phyloP scores from a whole-genome alignment of 2,888 invertebrate species.

The Meliscaeva auricollis region DNA sequence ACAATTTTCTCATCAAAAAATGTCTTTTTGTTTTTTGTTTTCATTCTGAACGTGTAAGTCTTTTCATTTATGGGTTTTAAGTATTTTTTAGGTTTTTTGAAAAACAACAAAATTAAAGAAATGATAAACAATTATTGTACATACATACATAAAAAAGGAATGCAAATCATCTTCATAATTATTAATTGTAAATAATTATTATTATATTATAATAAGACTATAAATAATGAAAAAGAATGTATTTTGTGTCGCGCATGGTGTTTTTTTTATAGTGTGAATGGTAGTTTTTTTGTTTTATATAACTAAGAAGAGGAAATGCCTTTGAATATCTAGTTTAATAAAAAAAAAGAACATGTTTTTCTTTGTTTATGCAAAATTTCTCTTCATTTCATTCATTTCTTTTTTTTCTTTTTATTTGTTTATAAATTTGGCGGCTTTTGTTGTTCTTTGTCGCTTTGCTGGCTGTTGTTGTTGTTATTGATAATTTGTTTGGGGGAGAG shows the following conservation, averaged over 20 bases:
- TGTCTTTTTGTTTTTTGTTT: slow-evolving; percentile 73
- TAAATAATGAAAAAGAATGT: slow-evolving; percentile 75
- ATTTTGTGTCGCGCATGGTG: slow-evolving; percentile 63
- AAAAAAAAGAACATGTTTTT: slow-evolving; percentile 78
- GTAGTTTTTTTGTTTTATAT: slow-evolving; percentile 45
- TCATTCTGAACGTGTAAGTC: slow-evolving; percentile 76
- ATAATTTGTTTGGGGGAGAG: slow-evolving; percentile 55
- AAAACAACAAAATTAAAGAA: slow-evolving; percentile 54
- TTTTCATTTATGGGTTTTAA: slow-evolving; percentile 71
- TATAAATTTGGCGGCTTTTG: slow-evolving; percentile 69
- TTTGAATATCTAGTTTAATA: slow-evolving; percentile 61
- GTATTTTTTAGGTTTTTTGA: slow-evolving; percentile 61
- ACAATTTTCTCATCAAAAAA: slow-evolving; percentile 74
- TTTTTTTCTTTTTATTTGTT: slow-evolving; percentile 34
- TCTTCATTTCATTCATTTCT: slow-evolving; percentile 48
- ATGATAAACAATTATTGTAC: slow-evolving; percentile 67
- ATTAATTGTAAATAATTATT: slow-evolving; percentile 66
- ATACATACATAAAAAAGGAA: slow-evolving; percentile 66
- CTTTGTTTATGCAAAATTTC: slow-evolving; percentile 76
- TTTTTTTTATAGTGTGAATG: slow-evolving; percentile 46
- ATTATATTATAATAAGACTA: slow-evolving; percentile 71
- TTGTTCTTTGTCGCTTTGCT: slow-evolving; percentile 48
- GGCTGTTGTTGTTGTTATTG: slow-evolving; percentile 55
- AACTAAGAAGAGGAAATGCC: slow-evolving; percentile 66
- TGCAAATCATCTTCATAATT: slow-evolving; percentile 66